Base-by-base conservation (phyloP, 2,797 vertebrate genomes). In the Babyrousa celebensis region DNA sequence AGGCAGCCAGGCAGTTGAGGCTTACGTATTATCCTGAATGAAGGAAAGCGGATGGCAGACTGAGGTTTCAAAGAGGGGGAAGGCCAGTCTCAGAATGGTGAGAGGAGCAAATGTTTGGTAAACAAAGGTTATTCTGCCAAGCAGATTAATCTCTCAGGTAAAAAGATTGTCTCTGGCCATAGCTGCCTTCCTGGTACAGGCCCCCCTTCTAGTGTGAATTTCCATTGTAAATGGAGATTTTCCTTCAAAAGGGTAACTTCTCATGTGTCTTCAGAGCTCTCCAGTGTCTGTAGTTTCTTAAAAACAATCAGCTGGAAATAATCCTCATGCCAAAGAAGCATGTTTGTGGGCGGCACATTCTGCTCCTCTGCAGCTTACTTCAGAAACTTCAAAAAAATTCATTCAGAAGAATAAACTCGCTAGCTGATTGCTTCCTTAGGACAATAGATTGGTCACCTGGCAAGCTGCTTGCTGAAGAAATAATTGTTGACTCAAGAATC, bases 341-440 rank as follows among this genome's bases (percentile, higher is more conserved):
- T 52, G 79, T 62, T 52, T 36, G 15, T 5, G 36, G 29, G 11
- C 11, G n/a, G 18, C 40, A 71, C 20, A 43, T 85, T 70, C 56
- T 85, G 72, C 11, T 71, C 15, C 23, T 85, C n/a, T 89, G 71
- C n/a, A 63, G 29, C 58, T 60, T 90, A 36, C 23, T 95, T 91
- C 7, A 32, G 27, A 15, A 36, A 43, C 40, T 82, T 93, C 25
- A 32, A 62, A 82, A 96, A 68, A 21, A 75, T 62, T 58, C n/a
- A 62, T 87, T 82, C 25, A n/a, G 75, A 72, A 29, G 48, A 74
- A 72, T 52, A 78, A 84, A 71, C 1, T 29, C 17, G 80, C 86
- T 27, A 32, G 3, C 29, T 17, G 84, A 12, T 84, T 8, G 9
- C 9, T 11, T 93, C 71, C 86, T 90, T 56, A 32, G 16, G 54